These are phyloP conservation scores for Sceloporus tristichus DNA, from an alignment of 2,113 vertebrate species.

Conservation along the genomic window DNA sequence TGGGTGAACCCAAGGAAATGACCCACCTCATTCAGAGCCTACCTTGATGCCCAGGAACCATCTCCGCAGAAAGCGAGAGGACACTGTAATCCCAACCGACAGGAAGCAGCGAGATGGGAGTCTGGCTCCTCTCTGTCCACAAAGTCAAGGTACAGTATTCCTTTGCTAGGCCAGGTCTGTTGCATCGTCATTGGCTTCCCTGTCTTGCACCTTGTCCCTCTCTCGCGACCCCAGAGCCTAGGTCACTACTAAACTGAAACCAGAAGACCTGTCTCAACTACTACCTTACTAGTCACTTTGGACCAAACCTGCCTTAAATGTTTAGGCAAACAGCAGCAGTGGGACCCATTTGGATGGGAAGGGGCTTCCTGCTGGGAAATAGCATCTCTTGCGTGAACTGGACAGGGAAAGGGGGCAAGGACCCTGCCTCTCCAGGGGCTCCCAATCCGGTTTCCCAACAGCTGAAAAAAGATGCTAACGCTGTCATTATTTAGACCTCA, in stretches of 20 bases:
- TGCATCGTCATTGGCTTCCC: not conserved
- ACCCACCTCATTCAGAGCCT: not conserved
- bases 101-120: not conserved
- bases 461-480: no score
- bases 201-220: no score
- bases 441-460: no score
- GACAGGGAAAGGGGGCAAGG: no score
- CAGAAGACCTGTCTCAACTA: not conserved
- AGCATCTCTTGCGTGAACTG: no score
- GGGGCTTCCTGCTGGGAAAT: no score
- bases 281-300: not conserved
- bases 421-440: no score
- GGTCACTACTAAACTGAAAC: not conserved
- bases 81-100: not conserved
- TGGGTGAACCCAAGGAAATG: not conserved
- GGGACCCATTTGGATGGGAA: no score
- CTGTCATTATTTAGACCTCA: not conserved
- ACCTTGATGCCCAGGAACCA: not conserved
- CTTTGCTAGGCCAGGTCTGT: no score
- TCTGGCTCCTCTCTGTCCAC: not conserved
- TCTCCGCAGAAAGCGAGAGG: not conserved
- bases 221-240: not conserved
- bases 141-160: not conserved
- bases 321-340: no score
- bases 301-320: no score